Evolutionary conservation across 2,113 vertebrate genomes (phyloP), one percentile per base, ranked within the genome.

Genomic region (Muscicapa adusta): DNA sequence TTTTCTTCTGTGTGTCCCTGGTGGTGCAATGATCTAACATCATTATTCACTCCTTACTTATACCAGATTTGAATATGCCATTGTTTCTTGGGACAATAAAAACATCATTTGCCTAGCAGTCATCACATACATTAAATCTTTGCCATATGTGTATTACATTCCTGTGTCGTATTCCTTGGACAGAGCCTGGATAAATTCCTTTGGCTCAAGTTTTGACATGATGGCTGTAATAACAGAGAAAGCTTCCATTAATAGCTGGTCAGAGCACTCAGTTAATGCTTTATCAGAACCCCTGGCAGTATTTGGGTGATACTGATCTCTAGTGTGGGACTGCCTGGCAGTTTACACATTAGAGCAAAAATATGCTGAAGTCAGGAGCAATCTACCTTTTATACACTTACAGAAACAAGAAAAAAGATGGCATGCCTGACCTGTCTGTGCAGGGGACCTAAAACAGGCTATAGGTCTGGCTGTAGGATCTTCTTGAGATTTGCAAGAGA

Each of bases 71-170:
- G 93, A 96, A 96, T 96, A 95, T 96, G 90, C 92, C 85, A 94
- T 96, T 95, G 90, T 95, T 97, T 94, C 88, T 86, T 56, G 67
- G 67, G 75, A 95, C 94, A 94, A 94, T 95, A 94, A 97, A 97
- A 93, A 40, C 71, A 91, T 93, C 72, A 0, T 88, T 97, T 91
- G 86, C 93, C 85, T 80, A 95, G 78, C 82, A 96, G 88, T 97
- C 90, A 94, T 94, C 85, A 90, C 91, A 96, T 95, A 88, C 72
- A 24, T 94, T 93, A 89, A 96, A 97, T 96, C 93, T 94, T 94
- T 94, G 91, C 93, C 93, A 94, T 95, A 95, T 96, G 94, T 94
- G 75, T 94, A 36, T 91, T 88, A 6, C 88, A 95, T 96, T 96
- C 93, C 80, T 87, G 40, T 89, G 89, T 94, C 89, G 3, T 96